Percentiles rank a stretch among this genome's conserved stretches.
phyloP scores from a whole-genome alignment of 1,140 invertebrate genomes.

The Monomorium pharaonis region DNA sequence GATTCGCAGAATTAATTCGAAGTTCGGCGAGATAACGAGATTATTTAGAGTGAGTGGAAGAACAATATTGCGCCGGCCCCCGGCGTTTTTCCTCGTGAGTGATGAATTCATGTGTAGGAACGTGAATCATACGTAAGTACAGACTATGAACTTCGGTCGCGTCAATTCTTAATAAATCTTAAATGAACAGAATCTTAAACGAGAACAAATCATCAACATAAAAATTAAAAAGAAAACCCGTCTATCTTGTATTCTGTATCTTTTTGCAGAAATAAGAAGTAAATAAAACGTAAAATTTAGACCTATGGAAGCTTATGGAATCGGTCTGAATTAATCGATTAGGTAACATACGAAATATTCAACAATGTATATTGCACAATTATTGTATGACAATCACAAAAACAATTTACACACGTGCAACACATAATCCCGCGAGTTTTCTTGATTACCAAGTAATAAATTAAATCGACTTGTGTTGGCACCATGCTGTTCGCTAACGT shows the following conservation, averaged over 20 bases:
- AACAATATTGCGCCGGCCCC: not conserved
- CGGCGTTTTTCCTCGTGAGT: conserved; percentile 23
- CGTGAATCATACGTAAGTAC: not conserved
- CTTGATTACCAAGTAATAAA: not conserved
- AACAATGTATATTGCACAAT: not conserved
- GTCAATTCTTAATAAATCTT: not conserved
- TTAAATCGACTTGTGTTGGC: not conserved
- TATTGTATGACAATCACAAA: not conserved
- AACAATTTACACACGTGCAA: not conserved
- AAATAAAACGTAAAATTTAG: not conserved
- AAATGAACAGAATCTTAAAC: not conserved
- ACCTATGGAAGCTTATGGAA: not conserved
- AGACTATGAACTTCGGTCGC: not conserved
- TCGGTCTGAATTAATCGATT: not conserved
- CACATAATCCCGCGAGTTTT: not conserved
- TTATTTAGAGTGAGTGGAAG: conserved; percentile 8
- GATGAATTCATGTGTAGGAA: not conserved
- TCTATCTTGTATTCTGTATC: no score
- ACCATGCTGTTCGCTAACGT: not conserved
- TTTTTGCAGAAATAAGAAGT: not conserved
- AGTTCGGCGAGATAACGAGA: conserved; percentile 27
- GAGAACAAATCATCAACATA: not conserved
- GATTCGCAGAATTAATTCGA: conserved; percentile 32
- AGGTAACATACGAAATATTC: not conserved
- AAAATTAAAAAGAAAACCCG: no score